phyloP scores from a whole-genome alignment of 2,797 vertebrate species.

The Xenentodon cancila region DNA sequence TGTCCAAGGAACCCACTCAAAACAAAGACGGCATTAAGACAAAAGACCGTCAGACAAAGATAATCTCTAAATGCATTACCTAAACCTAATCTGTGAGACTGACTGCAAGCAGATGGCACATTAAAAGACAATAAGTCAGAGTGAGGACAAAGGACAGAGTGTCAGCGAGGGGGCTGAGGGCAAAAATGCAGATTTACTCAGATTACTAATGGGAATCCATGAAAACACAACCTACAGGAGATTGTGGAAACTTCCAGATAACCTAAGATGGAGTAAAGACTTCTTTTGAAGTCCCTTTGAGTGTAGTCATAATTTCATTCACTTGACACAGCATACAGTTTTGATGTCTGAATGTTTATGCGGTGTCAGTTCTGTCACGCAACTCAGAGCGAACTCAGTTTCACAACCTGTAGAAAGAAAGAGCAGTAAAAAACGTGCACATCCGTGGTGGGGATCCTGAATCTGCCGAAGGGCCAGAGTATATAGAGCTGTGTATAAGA shows the following conservation, averaged over 20 bases:
- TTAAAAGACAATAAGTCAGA: slow-evolving; percentile 42
- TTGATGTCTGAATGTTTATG: too few species aligned
- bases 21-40: slow-evolving; percentile 50
- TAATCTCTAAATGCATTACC: slow-evolving; percentile 58
- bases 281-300: too few species aligned
- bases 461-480: slow-evolving; percentile 3
- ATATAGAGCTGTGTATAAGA: slow-evolving; percentile 13
- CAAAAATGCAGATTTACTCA: slow-evolving; percentile 12
- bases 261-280: too few species aligned
- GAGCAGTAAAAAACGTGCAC: too few species aligned
- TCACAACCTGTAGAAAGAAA: too few species aligned
- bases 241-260: too few species aligned
- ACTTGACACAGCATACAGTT: background rate
- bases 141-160: slow-evolving; percentile 3
- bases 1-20: slow-evolving; percentile 28
- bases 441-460: too few species aligned
- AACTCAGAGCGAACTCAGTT: too few species aligned
- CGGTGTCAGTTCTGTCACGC: too few species aligned
- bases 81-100: slow-evolving; percentile 57
- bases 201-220: slow-evolving; percentile 7
- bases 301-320: background rate
- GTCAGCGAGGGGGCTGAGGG: slow-evolving; percentile 6
- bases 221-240: too few species aligned
- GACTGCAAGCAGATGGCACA: slow-evolving; percentile 66
- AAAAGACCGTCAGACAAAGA: slow-evolving; percentile 49